Evolutionary conservation across 2,113 vertebrate species (phyloP).

Genomic region (Triplophysa tibetana): DNA sequence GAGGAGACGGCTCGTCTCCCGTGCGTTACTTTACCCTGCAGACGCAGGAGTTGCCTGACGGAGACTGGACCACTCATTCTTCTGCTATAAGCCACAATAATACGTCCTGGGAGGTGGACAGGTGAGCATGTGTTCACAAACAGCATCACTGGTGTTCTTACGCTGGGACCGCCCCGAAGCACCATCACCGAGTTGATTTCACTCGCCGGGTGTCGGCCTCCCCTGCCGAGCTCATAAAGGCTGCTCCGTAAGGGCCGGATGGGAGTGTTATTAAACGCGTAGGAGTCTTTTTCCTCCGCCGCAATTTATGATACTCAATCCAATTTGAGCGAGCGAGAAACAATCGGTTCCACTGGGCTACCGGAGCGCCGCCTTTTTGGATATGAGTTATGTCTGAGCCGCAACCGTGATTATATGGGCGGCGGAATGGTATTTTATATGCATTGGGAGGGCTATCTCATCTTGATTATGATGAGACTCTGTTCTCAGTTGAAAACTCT

Average conservation of each 20-base stretch:
- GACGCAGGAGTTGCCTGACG: slow-evolving; percentile 79
- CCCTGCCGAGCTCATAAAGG: slow-evolving; percentile 21
- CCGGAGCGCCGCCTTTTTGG: slow-evolving; percentile 42
- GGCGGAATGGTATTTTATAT: slow-evolving; percentile 63
- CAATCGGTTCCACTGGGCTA: slow-evolving; percentile 27
- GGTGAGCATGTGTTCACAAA: slow-evolving; percentile 69
- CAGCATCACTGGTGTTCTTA: slow-evolving; percentile 4
- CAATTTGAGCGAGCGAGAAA: slow-evolving; percentile 41
- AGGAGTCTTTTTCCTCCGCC: slow-evolving; percentile 44
- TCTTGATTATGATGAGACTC: slow-evolving; percentile 61
- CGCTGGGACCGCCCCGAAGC: neutral
- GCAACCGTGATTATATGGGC: slow-evolving; percentile 65
- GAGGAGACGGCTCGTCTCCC: slow-evolving; percentile 86
- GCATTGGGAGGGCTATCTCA: slow-evolving; percentile 68
- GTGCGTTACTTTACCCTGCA: slow-evolving; percentile 90
- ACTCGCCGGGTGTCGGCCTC: slow-evolving; percentile 16
- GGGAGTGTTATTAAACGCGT: slow-evolving; percentile 52
- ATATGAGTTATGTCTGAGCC: slow-evolving; percentile 58
- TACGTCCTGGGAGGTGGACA: slow-evolving; percentile 78
- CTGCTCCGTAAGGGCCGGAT: slow-evolving; percentile 25
- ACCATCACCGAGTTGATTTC: slow-evolving; percentile 15
- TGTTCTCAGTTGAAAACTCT: slow-evolving; percentile 53
- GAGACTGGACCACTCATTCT: slow-evolving; percentile 83
- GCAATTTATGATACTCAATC: slow-evolving; percentile 46
- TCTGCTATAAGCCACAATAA: slow-evolving; percentile 84